Conservation (phyloP, 2,113 vertebrate genomes). For the Apodemus speciosus region DNA sequence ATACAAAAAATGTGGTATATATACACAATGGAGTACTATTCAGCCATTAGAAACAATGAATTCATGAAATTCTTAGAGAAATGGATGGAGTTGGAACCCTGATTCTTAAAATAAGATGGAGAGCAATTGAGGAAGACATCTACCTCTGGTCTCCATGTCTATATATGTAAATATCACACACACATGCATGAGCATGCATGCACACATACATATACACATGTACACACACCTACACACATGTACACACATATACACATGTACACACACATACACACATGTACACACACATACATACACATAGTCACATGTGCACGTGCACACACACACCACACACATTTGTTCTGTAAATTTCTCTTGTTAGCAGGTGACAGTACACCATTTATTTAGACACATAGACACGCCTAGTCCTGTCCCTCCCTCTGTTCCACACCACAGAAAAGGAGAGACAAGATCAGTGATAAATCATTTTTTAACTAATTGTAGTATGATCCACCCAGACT, state of each 20-base stretch:
- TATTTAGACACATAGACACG: neutral
- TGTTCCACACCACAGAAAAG: neutral
- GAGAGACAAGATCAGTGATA: neutral
- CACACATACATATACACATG: neutral
- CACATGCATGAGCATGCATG: neutral
- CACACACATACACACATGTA: no score
- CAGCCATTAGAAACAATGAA: no score
- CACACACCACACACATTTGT: neutral
- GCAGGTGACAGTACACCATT: neutral
- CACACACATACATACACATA: neutral
- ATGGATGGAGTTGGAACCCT: no score
- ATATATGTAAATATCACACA: neutral
- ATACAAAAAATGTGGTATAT: no score
- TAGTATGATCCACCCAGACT: slow-evolving; percentile 41
- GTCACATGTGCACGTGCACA: neutral
- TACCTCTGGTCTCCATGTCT: neutral
- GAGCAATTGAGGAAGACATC: neutral
- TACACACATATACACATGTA: neutral
- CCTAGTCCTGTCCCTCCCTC: neutral
- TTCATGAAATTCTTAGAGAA: no score
- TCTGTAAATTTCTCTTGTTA: neutral
- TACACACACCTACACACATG: fast-evolving
- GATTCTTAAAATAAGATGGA: neutral
- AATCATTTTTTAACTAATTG: slow-evolving; percentile 61
- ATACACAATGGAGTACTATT: no score